phyloP scores from a whole-genome alignment of 37 sponge, comb jelly and placozoan species.

The Cliona cf. orientalis region DNA sequence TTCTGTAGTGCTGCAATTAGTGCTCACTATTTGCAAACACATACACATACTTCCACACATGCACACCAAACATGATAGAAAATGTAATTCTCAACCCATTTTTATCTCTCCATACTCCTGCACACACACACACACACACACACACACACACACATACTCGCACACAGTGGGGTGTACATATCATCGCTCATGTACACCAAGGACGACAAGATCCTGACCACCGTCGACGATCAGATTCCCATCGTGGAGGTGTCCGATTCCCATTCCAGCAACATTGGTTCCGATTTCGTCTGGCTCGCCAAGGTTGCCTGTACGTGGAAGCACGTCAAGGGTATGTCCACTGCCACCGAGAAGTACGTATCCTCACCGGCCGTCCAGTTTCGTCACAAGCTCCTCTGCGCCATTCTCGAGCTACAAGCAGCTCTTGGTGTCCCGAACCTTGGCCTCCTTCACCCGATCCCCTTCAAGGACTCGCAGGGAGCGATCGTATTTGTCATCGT shows the following conservation, averaged over 20 bases:
- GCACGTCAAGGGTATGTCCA: conserved; percentile 51
- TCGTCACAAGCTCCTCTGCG: conserved; percentile 55
- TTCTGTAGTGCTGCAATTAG: too few species aligned
- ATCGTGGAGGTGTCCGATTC: conserved; percentile 79
- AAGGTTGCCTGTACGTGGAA: conserved; percentile 84
- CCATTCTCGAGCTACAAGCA: conserved; percentile 50
- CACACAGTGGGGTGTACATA: conserved; percentile 70
- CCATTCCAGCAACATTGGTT: conserved; percentile 41
- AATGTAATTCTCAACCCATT: too few species aligned
- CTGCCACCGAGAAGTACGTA: conserved; percentile 44
- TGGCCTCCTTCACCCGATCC: conserved; percentile 67
- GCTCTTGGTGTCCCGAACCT: conserved; percentile 52
- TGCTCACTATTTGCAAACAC: too few species aligned
- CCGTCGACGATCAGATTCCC: conserved; percentile 75
- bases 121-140: too few species aligned
- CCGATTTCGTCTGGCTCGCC: conserved; percentile 81
- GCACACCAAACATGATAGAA: too few species aligned
- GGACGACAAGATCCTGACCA: conserved; percentile 63
- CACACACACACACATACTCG: too few species aligned
- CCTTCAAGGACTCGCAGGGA: conserved; percentile 61
- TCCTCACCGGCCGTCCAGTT: conserved; percentile 70
- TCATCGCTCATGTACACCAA: conserved; percentile 62
- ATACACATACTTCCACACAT: too few species aligned
- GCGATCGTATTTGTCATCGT: conserved; percentile 65
- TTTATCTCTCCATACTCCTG: too few species aligned